Conservation (phyloP, 2,888 invertebrate genomes). For the Apotomis capreana region DNA sequence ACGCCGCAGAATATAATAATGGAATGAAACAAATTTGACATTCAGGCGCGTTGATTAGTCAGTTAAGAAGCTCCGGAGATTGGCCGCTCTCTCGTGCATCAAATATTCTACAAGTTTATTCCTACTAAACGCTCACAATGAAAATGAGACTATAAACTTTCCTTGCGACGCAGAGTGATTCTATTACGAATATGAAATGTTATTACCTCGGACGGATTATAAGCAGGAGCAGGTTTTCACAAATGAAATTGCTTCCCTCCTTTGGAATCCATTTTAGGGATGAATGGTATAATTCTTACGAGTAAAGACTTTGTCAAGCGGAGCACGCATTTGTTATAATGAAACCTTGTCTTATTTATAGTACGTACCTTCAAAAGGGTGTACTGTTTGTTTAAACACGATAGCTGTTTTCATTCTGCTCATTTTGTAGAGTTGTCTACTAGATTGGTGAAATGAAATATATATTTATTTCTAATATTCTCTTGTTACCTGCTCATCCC, state of each 20-base stretch:
- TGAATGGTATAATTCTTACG: conserved; percentile 81
- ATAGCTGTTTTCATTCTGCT: conserved; percentile 1
- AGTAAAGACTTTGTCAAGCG: conserved; percentile 78
- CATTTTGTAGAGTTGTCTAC: not conserved
- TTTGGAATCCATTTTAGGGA: conserved; percentile 82
- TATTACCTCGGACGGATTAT: conserved; percentile 83
- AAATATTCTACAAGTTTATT: conserved; percentile 81
- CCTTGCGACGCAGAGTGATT: conserved; percentile 81
- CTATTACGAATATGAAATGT: conserved; percentile 84
- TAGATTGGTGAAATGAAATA: not conserved
- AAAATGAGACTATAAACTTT: conserved; percentile 83
- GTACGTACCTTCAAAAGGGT: conserved; percentile 41
- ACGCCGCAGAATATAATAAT: conserved; percentile 51
- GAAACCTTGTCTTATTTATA: conserved; percentile 45
- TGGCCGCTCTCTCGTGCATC: conserved; percentile 71
- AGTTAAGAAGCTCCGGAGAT: conserved; percentile 70
- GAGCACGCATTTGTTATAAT: conserved; percentile 66
- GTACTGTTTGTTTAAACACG: conserved; percentile 17
- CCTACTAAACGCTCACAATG: conserved; percentile 82
- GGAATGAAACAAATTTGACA: conserved; percentile 58
- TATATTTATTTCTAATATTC: too few species aligned
- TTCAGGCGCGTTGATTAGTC: conserved; percentile 64
- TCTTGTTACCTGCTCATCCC: too few species aligned
- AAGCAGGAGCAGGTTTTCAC: conserved; percentile 82
- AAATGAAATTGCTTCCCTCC: conserved; percentile 83